Evolutionary conservation across 2,797 vertebrate genomes (phyloP).

Genomic region (Gymnocypris eckloni): DNA sequence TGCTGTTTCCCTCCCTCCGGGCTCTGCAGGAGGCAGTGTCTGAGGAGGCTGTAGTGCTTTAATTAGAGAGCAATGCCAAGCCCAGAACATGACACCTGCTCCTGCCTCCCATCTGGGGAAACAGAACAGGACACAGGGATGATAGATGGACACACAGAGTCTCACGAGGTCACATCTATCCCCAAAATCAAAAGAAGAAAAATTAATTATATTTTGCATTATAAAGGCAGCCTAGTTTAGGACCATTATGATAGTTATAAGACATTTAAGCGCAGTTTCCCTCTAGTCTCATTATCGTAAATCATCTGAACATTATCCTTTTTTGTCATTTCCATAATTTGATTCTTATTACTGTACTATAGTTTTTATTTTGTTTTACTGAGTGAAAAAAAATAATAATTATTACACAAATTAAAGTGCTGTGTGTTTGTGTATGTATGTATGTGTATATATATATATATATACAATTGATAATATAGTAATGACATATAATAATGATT

Average conservation of each 20-base stretch:
- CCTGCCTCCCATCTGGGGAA: slow-evolving; percentile 70
- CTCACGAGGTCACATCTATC: too few relatives aligned
- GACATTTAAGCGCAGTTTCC: neutral
- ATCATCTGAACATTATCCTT: neutral
- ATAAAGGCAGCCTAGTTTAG: too few relatives aligned
- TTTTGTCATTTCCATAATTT: neutral
- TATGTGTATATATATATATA: too few relatives aligned
- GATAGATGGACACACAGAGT: too few relatives aligned
- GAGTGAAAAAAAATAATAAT: neutral
- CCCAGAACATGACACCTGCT: slow-evolving; percentile 58
- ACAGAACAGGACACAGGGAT: too few relatives aligned
- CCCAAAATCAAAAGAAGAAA: too few relatives aligned
- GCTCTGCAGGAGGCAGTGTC: slow-evolving; percentile 63
- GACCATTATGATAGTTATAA: too few relatives aligned
- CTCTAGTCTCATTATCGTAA: neutral
- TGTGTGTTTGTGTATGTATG: neutral
- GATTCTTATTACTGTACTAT: neutral
- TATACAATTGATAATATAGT: neutral
- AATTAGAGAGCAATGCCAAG: slow-evolving; percentile 78
- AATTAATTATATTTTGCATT: too few relatives aligned
- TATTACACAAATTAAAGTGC: neutral
- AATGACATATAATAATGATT: neutral
- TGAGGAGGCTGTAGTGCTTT: slow-evolving; percentile 69
- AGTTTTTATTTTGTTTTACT: neutral
- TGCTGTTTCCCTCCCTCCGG: slow-evolving; percentile 69